phyloP scores from a whole-genome alignment of 23 tunicate genomes.

The Trididemnum clinides region DNA sequence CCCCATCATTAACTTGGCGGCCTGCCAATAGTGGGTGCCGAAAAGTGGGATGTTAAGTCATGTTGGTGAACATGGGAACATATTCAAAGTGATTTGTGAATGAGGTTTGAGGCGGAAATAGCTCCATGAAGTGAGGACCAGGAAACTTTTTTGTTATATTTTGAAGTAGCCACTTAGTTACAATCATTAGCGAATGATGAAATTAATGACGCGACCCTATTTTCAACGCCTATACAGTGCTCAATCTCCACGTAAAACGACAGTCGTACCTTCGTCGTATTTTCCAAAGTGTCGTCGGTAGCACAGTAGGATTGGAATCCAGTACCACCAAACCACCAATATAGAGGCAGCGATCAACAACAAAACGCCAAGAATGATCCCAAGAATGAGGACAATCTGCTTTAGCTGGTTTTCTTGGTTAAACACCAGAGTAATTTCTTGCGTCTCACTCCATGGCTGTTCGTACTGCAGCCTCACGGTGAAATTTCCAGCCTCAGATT shows the following conservation, averaged over 20 bases:
- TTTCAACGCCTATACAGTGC: background rate
- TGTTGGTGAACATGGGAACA: too few species aligned
- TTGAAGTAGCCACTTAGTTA: too few species aligned
- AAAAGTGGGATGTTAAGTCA: too few species aligned
- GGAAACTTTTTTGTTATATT: too few species aligned
- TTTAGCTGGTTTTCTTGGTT: conserved; percentile 21
- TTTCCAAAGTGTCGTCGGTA: conserved; percentile 43
- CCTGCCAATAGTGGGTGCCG: too few species aligned
- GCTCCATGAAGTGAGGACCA: too few species aligned
- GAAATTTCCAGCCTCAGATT: conserved; percentile 29
- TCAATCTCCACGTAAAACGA: too few species aligned
- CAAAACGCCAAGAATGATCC: background rate
- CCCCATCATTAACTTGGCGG: too few species aligned
- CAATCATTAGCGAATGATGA: too few species aligned
- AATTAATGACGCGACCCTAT: too few species aligned
- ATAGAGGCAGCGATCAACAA: background rate
- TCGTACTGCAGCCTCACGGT: background rate
- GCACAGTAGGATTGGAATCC: conserved; percentile 30
- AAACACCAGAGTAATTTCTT: background rate
- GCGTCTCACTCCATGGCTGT: background rate
- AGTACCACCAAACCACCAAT: background rate
- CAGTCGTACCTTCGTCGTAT: conserved; percentile 29
- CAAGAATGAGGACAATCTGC: background rate
- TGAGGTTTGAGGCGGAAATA: too few species aligned
- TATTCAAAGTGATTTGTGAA: too few species aligned